Evolutionary conservation across 2,113 vertebrate genomes (phyloP).

Genomic region (Hemibagrus wyckioides): DNA sequence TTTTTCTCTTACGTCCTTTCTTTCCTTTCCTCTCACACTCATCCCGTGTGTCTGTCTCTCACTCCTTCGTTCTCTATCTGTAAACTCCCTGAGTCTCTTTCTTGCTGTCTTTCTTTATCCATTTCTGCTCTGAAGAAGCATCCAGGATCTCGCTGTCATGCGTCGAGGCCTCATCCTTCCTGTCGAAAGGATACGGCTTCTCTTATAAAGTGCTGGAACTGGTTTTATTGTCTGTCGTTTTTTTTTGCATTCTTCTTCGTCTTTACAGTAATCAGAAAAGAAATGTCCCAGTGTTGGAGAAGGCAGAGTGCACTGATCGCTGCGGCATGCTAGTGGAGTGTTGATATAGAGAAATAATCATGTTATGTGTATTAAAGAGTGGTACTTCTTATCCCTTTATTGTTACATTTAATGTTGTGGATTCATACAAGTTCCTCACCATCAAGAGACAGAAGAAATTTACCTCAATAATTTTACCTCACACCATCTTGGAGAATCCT

Average conservation of each 20-base stretch:
- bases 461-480: too few species aligned
- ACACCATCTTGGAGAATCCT: not conserved
- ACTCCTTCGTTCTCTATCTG: not conserved
- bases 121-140: constrained; percentile 8
- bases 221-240: constrained; percentile 7
- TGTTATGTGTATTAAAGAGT: not conserved
- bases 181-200: constrained; percentile 62
- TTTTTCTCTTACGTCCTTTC: not conserved
- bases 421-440: not conserved
- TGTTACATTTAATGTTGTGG: not conserved
- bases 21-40: constrained; percentile 65
- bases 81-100: constrained; percentile 36
- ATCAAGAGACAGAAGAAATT: too few species aligned
- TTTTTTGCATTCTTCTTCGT: constrained; percentile 32
- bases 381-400: not conserved
- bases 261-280: too few species aligned
- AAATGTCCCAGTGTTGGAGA: too few species aligned
- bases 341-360: too few species aligned
- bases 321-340: too few species aligned
- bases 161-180: constrained; percentile 62
- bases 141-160: constrained; percentile 52
- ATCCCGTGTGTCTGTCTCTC: constrained; percentile 52
- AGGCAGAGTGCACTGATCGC: too few species aligned
- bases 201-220: constrained; percentile 31
- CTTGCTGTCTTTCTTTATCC: constrained; percentile 25